Evolutionary conservation across 2,113 vertebrate genomes (phyloP).

Genomic region (Otis tarda): DNA sequence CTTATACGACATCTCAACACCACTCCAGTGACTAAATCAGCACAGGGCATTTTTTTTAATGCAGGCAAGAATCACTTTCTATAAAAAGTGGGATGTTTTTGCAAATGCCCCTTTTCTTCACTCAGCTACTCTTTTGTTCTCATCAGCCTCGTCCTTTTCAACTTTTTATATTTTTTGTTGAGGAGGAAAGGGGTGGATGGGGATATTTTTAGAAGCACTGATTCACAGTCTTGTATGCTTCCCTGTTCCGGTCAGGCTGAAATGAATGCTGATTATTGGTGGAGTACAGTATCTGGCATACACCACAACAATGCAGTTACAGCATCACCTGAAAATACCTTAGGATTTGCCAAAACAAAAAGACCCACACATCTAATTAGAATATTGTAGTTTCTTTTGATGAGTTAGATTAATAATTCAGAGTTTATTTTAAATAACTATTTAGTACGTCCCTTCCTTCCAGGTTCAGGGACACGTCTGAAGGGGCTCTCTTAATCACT

Average conservation of each 20-base stretch:
- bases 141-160: neutral
- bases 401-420: neutral
- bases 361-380: neutral
- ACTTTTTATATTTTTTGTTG: neutral
- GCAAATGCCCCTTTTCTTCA: neutral
- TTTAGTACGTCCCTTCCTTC: neutral
- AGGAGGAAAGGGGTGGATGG: neutral
- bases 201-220: slow-evolving; percentile 21
- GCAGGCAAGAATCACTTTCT: neutral
- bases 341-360: neutral
- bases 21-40: neutral
- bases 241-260: neutral
- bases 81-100: neutral
- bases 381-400: neutral
- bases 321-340: slow-evolving; percentile 1
- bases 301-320: neutral
- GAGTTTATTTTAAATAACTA: neutral
- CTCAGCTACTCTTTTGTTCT: neutral
- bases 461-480: neutral
- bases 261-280: neutral
- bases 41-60: neutral
- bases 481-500: neutral
- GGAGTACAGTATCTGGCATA: neutral
- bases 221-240: slow-evolving; percentile 20
- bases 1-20: neutral